Percentiles rank a stretch among this genome's conserved stretches.
These are phyloP conservation scores for Dasypolia templi DNA, from an alignment of 2,888 invertebrate species.

Conservation along the genomic window DNA sequence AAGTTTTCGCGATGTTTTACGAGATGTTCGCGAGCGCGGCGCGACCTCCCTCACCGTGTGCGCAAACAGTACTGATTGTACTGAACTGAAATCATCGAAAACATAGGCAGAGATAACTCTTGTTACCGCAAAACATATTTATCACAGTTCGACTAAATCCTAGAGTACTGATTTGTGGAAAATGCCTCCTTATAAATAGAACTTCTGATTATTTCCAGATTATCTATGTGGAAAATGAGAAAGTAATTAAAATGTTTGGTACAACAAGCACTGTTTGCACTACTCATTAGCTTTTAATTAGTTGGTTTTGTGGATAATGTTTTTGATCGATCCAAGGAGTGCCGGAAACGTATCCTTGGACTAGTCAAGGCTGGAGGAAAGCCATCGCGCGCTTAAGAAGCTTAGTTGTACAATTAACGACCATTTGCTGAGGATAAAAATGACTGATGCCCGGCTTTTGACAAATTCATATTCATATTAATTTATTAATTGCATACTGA, in stretches of 20 bases:
- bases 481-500: no score
- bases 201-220: slow-evolving; percentile 4
- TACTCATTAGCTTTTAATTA: slow-evolving; percentile 37
- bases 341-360: slow-evolving; percentile 3
- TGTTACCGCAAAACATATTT: slow-evolving; percentile 45
- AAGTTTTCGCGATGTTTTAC: slow-evolving; percentile 65
- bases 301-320: slow-evolving; percentile 32
- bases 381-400: neutral
- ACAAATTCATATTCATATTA: no score
- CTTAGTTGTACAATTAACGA: neutral
- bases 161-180: slow-evolving; percentile 19
- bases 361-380: neutral
- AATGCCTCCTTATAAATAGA: neutral
- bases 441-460: no score
- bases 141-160: slow-evolving; percentile 42
- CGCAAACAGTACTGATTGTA: slow-evolving; percentile 54
- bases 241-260: slow-evolving; percentile 16
- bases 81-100: slow-evolving; percentile 53
- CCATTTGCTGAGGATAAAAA: neutral
- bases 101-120: slow-evolving; percentile 53
- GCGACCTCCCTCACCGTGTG: slow-evolving; percentile 37
- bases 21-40: slow-evolving; percentile 20
- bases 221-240: slow-evolving; percentile 18
- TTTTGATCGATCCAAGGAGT: slow-evolving; percentile 10
- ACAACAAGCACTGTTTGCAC: slow-evolving; percentile 9